Evolutionary conservation across 1,140 invertebrate genomes (phyloP).

Genomic region (Propsilocerus akamusi): DNA sequence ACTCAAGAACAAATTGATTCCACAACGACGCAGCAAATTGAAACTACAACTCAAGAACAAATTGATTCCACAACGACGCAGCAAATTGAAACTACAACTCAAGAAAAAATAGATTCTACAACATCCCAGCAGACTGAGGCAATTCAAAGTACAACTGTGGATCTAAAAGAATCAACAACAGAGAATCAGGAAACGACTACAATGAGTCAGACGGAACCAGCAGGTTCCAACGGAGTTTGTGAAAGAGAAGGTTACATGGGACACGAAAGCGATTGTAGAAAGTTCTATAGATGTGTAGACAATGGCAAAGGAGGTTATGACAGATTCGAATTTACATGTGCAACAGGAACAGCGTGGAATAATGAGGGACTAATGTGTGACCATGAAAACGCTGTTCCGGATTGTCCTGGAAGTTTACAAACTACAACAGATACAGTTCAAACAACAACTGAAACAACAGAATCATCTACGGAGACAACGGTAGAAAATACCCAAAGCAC

Average conservation of each 20-base stretch:
- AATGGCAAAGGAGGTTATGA: slow-evolving; percentile 34
- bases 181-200: no score
- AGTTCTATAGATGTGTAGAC: slow-evolving; percentile 52
- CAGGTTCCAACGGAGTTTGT: slow-evolving; percentile 9
- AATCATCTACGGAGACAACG: slow-evolving; percentile 7
- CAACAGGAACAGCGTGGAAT: slow-evolving; percentile 41
- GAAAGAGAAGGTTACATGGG: slow-evolving; percentile 42
- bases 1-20: no score
- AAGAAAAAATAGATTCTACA: no score
- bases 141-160: no score
- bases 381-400: slow-evolving; percentile 23
- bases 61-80: no score
- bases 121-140: no score
- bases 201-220: no score
- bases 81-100: no score
- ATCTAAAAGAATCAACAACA: no score
- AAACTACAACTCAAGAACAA: no score
- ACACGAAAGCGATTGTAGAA: slow-evolving; percentile 43
- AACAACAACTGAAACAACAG: slow-evolving; percentile 8
- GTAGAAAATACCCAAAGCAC: slow-evolving; percentile 10
- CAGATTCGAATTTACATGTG: slow-evolving; percentile 42
- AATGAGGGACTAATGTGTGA: slow-evolving; percentile 29
- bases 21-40: no score
- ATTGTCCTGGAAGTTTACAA: slow-evolving; percentile 7
- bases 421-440: slow-evolving; percentile 6